Conservation (phyloP, 2,888 invertebrate genomes). For the Platerodrilus igneus region DNA sequence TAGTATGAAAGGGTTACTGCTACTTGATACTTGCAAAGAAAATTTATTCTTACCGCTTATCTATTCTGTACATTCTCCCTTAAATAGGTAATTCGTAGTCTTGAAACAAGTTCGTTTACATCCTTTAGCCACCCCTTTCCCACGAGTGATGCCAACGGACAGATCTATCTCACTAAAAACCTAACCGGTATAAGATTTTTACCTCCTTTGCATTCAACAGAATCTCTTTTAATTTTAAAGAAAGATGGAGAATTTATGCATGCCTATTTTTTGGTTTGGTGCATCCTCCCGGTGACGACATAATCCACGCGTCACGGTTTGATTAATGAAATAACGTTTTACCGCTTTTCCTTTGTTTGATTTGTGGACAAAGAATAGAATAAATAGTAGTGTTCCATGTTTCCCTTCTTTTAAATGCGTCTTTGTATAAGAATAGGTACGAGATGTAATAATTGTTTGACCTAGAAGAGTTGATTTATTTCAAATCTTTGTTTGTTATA, state of each 20-base stretch:
- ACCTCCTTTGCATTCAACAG: constrained; percentile 8
- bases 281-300: constrained; percentile 22
- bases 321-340: constrained; percentile 28
- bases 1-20: constrained; percentile 22
- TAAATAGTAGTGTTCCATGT: constrained; percentile 10
- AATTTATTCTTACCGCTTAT: constrained; percentile 29
- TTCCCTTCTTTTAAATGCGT: constrained; percentile 9
- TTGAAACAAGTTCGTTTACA: constrained; percentile 24
- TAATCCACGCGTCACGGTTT: constrained; percentile 27
- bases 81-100: constrained; percentile 29
- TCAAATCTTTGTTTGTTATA: too few relatives aligned
- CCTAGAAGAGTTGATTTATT: too few relatives aligned
- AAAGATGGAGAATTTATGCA: neutral
- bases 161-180: constrained; percentile 17
- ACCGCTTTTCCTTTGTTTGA: constrained; percentile 17
- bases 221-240: neutral
- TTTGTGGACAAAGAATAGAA: constrained; percentile 10
- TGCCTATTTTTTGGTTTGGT: constrained; percentile 6
- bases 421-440: too few relatives aligned
- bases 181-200: constrained; percentile 13
- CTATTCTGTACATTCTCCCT: constrained; percentile 22
- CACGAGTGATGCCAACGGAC: constrained; percentile 26
- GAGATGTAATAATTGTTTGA: too few relatives aligned
- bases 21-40: constrained; percentile 26
- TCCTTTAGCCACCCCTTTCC: constrained; percentile 23